Conservation (phyloP, 1,140 invertebrate species). For the Drosophila persimilis region DNA sequence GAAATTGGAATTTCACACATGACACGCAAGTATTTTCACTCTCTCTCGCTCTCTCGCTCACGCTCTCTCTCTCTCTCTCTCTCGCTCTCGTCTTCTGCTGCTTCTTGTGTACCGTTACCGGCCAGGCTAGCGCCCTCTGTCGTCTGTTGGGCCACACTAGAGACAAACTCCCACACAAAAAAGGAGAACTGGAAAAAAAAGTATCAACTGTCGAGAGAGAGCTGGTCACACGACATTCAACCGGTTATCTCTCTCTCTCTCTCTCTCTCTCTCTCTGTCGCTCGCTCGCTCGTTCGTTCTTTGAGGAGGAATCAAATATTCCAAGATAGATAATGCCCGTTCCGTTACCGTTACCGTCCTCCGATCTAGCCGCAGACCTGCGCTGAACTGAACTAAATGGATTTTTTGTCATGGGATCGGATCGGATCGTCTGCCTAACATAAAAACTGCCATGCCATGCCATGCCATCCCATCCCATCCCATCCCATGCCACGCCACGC, state of each 20-base stretch:
- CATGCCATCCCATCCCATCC: too few species aligned
- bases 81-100: neutral
- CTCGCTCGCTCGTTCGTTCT: too few species aligned
- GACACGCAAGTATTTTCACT: conserved; percentile 61
- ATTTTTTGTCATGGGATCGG: conserved; percentile 36
- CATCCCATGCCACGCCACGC: too few species aligned
- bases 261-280: too few species aligned
- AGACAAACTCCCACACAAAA: neutral
- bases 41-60: conserved; percentile 8
- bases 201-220: too few species aligned
- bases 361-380: conserved; percentile 77
- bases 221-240: too few species aligned
- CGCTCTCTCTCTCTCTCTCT: conserved; percentile 9
- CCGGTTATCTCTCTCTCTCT: too few species aligned
- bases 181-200: too few species aligned
- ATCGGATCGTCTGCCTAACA: conserved; percentile 58
- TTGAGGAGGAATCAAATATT: too few species aligned
- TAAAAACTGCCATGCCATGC: conserved; percentile 53
- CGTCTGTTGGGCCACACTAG: too few species aligned
- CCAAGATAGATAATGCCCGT: conserved; percentile 6
- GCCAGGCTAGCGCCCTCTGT: too few species aligned
- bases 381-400: conserved; percentile 77
- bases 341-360: conserved; percentile 30
- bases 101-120: neutral
- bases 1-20: conserved; percentile 61